Percentiles rank a stretch among this genome's conserved stretches.
These are phyloP conservation scores for Watsonalla binaria DNA, from an alignment of 2,888 invertebrate species.

Conservation along the genomic window DNA sequence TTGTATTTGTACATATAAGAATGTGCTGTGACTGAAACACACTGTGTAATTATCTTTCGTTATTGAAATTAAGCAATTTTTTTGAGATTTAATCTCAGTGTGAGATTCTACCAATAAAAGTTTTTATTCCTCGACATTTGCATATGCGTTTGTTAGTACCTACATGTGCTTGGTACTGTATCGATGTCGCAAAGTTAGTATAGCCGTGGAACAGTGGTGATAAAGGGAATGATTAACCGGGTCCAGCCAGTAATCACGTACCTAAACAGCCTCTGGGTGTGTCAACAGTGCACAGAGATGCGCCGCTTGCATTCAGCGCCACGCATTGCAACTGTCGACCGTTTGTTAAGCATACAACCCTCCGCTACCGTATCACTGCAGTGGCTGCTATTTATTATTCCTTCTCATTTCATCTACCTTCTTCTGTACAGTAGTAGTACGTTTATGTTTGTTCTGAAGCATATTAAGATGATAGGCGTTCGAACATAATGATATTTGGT, in stretches of 20 bases:
- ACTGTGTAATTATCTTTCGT: too few relatives aligned
- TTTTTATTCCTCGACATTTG: too few relatives aligned
- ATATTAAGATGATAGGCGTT: too few relatives aligned
- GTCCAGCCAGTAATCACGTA: slow-evolving; percentile 58
- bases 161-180: not conserved
- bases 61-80: too few relatives aligned
- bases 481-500: too few relatives aligned
- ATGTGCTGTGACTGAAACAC: too few relatives aligned
- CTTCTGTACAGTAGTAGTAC: not conserved
- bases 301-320: slow-evolving; percentile 46
- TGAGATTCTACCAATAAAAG: too few relatives aligned
- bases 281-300: slow-evolving; percentile 45
- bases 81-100: too few relatives aligned
- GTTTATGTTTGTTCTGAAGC: not conserved
- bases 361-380: slow-evolving; percentile 2
- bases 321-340: slow-evolving; percentile 56
- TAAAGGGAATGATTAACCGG: slow-evolving; percentile 70
- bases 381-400: slow-evolving; percentile 21
- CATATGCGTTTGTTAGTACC: not conserved
- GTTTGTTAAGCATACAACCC: slow-evolving; percentile 41
- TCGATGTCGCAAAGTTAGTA: slow-evolving; percentile 3
- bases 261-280: slow-evolving; percentile 41
- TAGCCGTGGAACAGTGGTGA: slow-evolving; percentile 21
- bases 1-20: too few relatives aligned
- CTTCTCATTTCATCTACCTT: slow-evolving; percentile 3